Percentiles rank a stretch among this genome's conserved stretches.
Conservation (phyloP, 2,888 invertebrate species). For the Calliscelio sp. region DNA sequence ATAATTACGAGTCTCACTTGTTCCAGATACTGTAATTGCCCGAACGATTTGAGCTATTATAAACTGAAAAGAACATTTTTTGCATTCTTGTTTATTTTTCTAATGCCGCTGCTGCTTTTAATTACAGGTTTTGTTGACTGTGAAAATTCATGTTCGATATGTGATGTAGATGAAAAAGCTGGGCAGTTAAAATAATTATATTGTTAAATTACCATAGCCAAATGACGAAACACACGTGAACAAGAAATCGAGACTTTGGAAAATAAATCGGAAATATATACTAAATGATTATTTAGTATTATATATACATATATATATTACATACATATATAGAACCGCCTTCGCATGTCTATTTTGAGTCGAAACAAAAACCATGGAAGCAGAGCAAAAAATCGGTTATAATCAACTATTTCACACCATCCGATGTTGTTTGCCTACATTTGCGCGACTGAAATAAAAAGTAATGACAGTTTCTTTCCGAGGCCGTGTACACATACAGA, state of each 20-base stretch:
- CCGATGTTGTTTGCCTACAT: slow-evolving; percentile 24
- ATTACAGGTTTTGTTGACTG: slow-evolving; percentile 1
- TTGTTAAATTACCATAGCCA: background rate
- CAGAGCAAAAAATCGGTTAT: no score
- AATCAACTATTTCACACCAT: background rate
- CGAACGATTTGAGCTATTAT: slow-evolving; percentile 38
- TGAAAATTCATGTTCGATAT: background rate
- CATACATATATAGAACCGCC: no score
- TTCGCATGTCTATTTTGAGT: no score
- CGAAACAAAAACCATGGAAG: no score
- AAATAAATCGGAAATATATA: no score
- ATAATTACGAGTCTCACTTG: slow-evolving; percentile 48
- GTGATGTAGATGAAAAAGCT: background rate
- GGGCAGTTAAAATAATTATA: background rate
- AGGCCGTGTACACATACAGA: no score
- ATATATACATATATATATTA: no score
- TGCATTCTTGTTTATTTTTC: slow-evolving; percentile 40
- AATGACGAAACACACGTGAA: no score
- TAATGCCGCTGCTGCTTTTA: background rate
- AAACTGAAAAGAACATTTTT: slow-evolving; percentile 23
- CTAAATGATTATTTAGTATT: no score
- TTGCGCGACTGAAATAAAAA: slow-evolving; percentile 5
- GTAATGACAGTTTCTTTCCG: slow-evolving; percentile 1
- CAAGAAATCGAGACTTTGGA: no score
- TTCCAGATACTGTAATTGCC: slow-evolving; percentile 53